Evolutionary conservation across 2,113 vertebrate species (phyloP), one percentile per base, ranked within the genome.

Genomic region (Galemys pyrenaicus): DNA sequence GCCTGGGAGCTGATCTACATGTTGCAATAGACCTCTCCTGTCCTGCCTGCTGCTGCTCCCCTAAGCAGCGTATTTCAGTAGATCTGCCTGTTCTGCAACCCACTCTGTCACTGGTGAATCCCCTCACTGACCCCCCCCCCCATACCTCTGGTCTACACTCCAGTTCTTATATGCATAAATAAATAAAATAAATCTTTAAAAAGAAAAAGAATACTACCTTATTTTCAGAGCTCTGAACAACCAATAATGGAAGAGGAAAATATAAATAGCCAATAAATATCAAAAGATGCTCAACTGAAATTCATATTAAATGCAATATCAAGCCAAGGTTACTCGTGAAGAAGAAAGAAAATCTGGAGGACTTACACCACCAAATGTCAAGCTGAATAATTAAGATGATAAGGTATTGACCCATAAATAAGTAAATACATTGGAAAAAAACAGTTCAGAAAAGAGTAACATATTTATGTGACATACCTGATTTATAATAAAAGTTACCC

Each of bases 211-310:
- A 5, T 9, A 44, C 44, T 44, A 9, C 0, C 24, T 89, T 13
- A 56, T 46, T 41, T 96, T 32, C 28, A 58, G 44, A 44, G 30
- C 67, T 39, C 54, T 82, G 39, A 85, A 68, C 13, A 89, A 70
- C 24, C 16, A 81, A 16, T 8, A 44, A 41, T 32, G 70, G 20
- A 78, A 93, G 60, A 81, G 39, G 35, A 86, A 92, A 89, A 78
- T 92, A 41, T 44, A 60, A 80, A 85, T 65, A 44, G 13, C 51
- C 35, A 82, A 1, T 78, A 71, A 73, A 77, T 30, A 79, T 90
- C 41, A 92, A 91, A 84, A 70, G 78, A 46, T 93, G 12, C 11
- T 44, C 16, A 80, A 37, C 30, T 58, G 77, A 89, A 96, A 84
- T 67, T 35, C 32, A 94, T 30, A 75, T 58, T 84, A 88, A 78